Evolutionary conservation across 2,797 vertebrate genomes (phyloP).

Genomic region (Acomys russatus): DNA sequence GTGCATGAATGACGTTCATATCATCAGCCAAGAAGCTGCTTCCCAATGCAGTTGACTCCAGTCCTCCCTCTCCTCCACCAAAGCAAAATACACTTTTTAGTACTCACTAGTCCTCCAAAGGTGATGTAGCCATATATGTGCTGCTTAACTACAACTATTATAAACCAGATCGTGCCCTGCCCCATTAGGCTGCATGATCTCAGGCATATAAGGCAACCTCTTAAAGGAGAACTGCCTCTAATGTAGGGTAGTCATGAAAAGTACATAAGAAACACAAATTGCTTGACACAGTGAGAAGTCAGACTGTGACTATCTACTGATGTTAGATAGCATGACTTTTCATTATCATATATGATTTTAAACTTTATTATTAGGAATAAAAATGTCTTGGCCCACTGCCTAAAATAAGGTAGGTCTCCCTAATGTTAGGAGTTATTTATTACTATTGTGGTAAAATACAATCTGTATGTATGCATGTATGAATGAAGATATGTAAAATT

Average conservation of each 20-base stretch:
- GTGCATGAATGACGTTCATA: not conserved
- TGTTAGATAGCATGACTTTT: slow-evolving; percentile 23
- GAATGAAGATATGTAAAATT: not conserved
- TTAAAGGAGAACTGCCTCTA: slow-evolving; percentile 11
- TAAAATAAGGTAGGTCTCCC: slow-evolving; percentile 7
- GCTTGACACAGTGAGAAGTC: not conserved
- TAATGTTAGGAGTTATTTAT: slow-evolving; percentile 16
- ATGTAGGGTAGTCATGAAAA: slow-evolving; percentile 27
- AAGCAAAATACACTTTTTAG: not conserved
- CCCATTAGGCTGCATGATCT: not conserved
- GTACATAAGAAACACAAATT: slow-evolving; percentile 30
- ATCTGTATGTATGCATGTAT: not conserved
- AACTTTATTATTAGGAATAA: slow-evolving; percentile 21
- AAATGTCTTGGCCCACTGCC: not conserved
- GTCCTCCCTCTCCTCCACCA: not conserved
- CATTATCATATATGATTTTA: slow-evolving; percentile 13
- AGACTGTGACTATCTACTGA: not conserved
- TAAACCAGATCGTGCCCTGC: not conserved
- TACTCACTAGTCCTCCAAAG: not conserved
- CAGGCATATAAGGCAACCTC: not conserved
- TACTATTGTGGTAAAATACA: not conserved
- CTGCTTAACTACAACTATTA: not conserved
- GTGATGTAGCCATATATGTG: not conserved
- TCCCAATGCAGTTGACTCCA: not conserved
- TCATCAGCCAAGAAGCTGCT: not conserved